A percentile compares a stretch with the other conserved stretches of the same genome.
Conservation (phyloP, 2,113 vertebrate species). For the Trachemys scripta region DNA sequence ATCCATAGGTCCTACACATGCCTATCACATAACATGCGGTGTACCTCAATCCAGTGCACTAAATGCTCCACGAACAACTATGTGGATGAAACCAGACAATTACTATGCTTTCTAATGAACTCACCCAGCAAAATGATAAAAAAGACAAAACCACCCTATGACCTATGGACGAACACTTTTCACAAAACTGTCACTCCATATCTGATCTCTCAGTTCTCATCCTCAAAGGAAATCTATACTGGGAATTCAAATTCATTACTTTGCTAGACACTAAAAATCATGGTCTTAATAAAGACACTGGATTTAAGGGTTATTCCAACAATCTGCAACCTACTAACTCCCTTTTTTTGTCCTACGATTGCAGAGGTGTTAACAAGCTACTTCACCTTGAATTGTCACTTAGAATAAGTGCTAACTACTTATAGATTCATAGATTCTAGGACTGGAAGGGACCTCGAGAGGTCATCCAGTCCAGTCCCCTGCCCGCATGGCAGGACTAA, state of each 20-base stretch:
- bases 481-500: no score
- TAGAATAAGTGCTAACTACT: neutral
- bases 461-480: no score
- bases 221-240: neutral
- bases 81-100: neutral
- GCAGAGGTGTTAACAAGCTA: neutral
- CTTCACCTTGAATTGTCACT: neutral
- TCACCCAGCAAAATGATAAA: neutral
- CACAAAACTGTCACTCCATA: neutral
- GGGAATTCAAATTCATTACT: neutral
- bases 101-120: neutral
- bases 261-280: neutral
- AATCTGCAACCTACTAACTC: neutral
- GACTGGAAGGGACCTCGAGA: no score
- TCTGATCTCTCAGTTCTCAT: neutral
- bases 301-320: neutral
- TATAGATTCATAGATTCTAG: no score
- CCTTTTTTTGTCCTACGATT: neutral
- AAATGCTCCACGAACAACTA: neutral
- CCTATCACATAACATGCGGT: neutral
- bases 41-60: neutral
- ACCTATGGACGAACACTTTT: neutral
- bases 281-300: neutral
- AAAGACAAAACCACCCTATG: neutral
- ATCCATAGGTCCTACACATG: neutral